phyloP scores from a whole-genome alignment of 1,140 invertebrate genomes.

The Procambarus clarkii region DNA sequence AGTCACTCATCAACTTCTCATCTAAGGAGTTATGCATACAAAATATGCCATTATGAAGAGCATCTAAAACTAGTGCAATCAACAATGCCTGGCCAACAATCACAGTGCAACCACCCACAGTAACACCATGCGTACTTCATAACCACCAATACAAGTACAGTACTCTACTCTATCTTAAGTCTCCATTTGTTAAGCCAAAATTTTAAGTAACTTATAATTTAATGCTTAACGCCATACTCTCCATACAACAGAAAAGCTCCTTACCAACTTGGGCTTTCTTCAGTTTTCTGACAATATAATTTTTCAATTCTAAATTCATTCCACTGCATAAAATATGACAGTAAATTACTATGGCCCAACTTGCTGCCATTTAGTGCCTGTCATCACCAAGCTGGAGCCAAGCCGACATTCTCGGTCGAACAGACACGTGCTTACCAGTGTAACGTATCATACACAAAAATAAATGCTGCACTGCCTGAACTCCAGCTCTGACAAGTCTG shows the following conservation, averaged over 20 bases:
- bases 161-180: neutral
- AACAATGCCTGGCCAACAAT: neutral
- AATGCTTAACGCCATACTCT: neutral
- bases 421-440: neutral
- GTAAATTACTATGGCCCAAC: neutral
- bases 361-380: conserved; percentile 36
- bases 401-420: conserved; percentile 16
- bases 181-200: neutral
- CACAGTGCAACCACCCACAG: conserved; percentile 6
- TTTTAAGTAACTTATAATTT: neutral
- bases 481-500: neutral
- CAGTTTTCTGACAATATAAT: neutral
- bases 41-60: conserved; percentile 32
- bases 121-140: neutral
- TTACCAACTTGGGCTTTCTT: neutral
- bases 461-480: conserved; percentile 32
- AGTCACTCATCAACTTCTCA: neutral
- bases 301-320: neutral
- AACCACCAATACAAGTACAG: neutral
- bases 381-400: neutral
- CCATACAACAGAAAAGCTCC: neutral
- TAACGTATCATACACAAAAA: conserved; percentile 10
- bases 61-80: conserved; percentile 28
- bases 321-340: conserved; percentile 13
- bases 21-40: neutral